Evolutionary conservation across 2,113 vertebrate genomes (phyloP).

Genomic region (Chrysochloris asiatica): DNA sequence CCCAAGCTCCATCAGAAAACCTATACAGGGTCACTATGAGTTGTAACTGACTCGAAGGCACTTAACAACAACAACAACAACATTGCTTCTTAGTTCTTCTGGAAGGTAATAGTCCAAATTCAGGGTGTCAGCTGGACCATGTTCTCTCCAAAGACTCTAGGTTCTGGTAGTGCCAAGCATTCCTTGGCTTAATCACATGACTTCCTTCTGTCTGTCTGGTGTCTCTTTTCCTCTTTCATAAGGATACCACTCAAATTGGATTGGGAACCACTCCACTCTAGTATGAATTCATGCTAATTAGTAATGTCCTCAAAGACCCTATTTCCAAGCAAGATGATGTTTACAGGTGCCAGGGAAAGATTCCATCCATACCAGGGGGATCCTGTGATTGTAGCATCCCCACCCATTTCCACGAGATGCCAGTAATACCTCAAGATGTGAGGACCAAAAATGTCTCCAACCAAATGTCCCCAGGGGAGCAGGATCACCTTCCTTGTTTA

Average conservation of each 20-base stretch:
- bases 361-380: background rate
- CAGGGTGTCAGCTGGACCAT: background rate
- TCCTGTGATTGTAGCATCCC: fast-evolving
- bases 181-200: background rate
- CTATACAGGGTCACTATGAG: no score
- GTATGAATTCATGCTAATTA: background rate
- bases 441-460: background rate
- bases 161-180: background rate
- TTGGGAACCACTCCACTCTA: background rate
- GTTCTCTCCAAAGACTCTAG: background rate
- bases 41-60: no score
- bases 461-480: background rate
- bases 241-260: background rate
- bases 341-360: background rate
- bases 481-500: background rate
- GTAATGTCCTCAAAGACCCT: background rate
- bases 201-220: no score
- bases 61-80: no score
- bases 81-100: no score
- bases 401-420: background rate
- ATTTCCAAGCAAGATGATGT: background rate
- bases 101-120: background rate
- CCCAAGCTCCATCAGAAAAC: no score
- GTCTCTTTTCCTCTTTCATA: background rate
- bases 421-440: background rate